Percentiles rank a stretch among this genome's conserved stretches.
Evolutionary conservation across 2,888 invertebrate species (phyloP).

Genomic region (Seira ritae): DNA sequence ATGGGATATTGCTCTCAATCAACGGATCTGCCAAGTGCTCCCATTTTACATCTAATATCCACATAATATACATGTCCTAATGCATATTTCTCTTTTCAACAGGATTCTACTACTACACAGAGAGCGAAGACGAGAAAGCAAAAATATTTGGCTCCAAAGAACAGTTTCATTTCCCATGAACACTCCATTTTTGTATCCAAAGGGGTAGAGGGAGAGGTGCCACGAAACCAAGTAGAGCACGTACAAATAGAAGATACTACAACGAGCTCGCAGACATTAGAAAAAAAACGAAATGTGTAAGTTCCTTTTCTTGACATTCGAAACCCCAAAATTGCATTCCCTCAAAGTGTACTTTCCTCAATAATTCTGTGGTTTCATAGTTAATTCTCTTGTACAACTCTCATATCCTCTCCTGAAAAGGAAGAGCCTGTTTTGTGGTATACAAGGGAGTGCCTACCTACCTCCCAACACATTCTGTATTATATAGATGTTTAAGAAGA

Average conservation of each 20-base stretch:
- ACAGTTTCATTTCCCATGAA: conserved; percentile 15
- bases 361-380: conserved; percentile 55
- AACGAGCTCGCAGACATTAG: not conserved
- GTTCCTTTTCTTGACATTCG: conserved; percentile 48
- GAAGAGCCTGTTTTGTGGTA: conserved; percentile 22
- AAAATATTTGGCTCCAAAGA: conserved; percentile 17
- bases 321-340: conserved; percentile 55
- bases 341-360: conserved; percentile 44
- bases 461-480: not conserved
- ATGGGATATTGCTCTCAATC: conserved; percentile 64
- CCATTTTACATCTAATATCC: conserved; percentile 43
- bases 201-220: not conserved
- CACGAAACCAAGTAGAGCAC: not conserved
- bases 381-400: conserved; percentile 37
- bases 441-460: not conserved
- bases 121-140: not conserved
- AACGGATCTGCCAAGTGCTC: conserved; percentile 64
- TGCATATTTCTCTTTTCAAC: conserved; percentile 15
- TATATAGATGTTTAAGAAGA: not conserved
- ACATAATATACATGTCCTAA: conserved; percentile 44
- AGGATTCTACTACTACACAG: conserved; percentile 13
- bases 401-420: conserved; percentile 20
- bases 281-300: not conserved
- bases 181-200: conserved; percentile 3
- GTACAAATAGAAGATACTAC: not conserved